Percentiles rank a stretch among this genome's conserved stretches.
Evolutionary conservation across 2,888 invertebrate genomes (phyloP).

Genomic region (Trichogramma dendrolimi): DNA sequence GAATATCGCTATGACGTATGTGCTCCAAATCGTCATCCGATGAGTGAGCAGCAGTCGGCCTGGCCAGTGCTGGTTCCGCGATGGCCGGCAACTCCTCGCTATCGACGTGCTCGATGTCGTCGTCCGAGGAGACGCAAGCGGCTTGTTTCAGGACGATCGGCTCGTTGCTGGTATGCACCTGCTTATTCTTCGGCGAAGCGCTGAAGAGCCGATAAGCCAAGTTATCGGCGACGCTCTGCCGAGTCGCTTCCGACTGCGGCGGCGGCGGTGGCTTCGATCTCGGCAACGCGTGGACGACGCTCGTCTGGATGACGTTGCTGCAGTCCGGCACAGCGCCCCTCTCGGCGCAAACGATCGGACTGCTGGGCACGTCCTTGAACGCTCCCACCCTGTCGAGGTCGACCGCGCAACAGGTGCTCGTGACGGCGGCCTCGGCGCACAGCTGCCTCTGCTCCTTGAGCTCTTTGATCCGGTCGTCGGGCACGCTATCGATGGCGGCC

Average conservation of each 20-base stretch:
- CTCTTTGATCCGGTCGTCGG: conserved; percentile 45
- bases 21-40: conserved; percentile 46
- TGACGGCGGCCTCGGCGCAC: conserved; percentile 43
- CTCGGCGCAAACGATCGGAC: conserved; percentile 43
- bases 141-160: neutral
- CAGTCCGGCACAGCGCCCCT: conserved; percentile 46
- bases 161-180: neutral
- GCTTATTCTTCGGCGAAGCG: conserved; percentile 7
- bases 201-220: conserved; percentile 10
- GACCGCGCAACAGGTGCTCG: conserved; percentile 32
- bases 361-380: conserved; percentile 45
- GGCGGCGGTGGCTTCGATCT: neutral
- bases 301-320: conserved; percentile 18
- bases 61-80: neutral
- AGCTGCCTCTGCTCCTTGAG: conserved; percentile 40
- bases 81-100: neutral
- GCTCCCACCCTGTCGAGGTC: conserved; percentile 45
- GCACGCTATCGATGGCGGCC: conserved; percentile 45
- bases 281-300: neutral
- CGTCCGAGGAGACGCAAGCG: conserved; percentile 38
- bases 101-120: conserved; percentile 44
- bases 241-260: neutral
- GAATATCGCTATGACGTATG: conserved; percentile 23
- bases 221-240: neutral
- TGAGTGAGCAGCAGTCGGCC: neutral